Evolutionary conservation across 2,888 invertebrate species (phyloP), one percentile per base, ranked within the genome.

Genomic region (Diogma glabrata): DNA sequence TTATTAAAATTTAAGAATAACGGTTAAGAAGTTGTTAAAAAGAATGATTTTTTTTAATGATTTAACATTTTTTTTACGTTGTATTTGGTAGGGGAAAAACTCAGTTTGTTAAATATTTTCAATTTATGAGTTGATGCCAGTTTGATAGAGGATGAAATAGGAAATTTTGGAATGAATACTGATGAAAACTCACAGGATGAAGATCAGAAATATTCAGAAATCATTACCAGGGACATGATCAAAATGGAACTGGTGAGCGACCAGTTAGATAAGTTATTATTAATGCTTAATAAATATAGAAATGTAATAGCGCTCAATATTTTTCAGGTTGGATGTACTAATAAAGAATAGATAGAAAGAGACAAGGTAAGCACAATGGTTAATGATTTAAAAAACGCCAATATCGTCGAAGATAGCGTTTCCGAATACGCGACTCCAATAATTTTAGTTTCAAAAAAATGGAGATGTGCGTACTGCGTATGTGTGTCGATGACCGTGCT

Each of bases 391-490:
- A 17, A 38, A 16, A 2, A 14, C 8, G 38, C 17, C 5, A 16
- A 4, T 17, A 38, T 38, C 16, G 38, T 14, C 6, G 17, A 16
- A 38, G 38, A 16, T 38, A 38, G 38, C 3, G 12, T 36, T 36
- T 36, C n/a, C 4, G 14, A 4, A 7, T 36, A 36, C 2, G 8
- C 36, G 36, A 36, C 14, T 36, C 36, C 36, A 12, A 36, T 36
- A 10, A 12, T 36, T 36, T 36, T 12, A 5, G 36, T 8, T n/a
- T 8, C 3, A 36, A 16, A 36, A 36, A 36, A 12, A 7, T 3
- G 36, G 36, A 16, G 33, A 36, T 36, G n/a, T 36, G 36, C 36
- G 36, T 36, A 36, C n/a, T n/a, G n/a, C n/a, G n/a, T n/a, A n/a
- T n/a, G n/a, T n/a, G n/a, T n/a, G n/a, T n/a, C n/a, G 36, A 36